Conservation (phyloP, 2,113 vertebrate genomes). For the Laterallus jamaicensis region DNA sequence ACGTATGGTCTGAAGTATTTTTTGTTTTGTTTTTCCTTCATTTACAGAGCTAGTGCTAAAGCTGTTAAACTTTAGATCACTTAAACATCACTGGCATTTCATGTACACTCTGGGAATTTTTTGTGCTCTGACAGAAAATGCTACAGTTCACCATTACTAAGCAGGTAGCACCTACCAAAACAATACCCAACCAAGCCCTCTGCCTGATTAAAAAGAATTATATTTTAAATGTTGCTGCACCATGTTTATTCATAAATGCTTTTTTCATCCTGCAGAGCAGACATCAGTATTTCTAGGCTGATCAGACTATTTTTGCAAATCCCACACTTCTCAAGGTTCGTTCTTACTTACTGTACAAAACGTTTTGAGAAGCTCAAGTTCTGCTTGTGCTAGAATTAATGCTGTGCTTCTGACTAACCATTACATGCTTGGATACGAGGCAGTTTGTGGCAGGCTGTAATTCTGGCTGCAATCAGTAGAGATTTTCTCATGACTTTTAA, state of each 20-base stretch:
- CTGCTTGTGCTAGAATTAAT: neutral
- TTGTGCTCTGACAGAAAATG: conserved; percentile 13
- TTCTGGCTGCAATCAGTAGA: conserved; percentile 23
- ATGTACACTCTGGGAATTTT: conserved; percentile 4
- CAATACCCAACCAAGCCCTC: neutral
- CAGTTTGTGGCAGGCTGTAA: conserved; percentile 28
- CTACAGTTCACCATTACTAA: neutral
- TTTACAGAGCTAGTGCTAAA: conserved; percentile 28
- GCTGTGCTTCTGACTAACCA: neutral
- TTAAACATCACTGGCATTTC: conserved; percentile 17
- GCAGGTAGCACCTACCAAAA: conserved; percentile 24
- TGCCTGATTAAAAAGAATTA: neutral
- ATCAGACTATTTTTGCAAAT: neutral
- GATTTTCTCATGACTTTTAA: conserved; percentile 55
- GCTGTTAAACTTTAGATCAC: conserved; percentile 47
- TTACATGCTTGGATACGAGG: neutral
- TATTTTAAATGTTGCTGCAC: neutral
- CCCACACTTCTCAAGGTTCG: neutral
- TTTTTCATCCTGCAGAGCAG: neutral
- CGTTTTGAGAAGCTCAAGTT: neutral
- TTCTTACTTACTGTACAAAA: neutral
- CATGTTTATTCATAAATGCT: neutral
- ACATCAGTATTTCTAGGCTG: neutral
- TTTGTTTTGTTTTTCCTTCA: conserved; percentile 35
- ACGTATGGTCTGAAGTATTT: neutral